These are phyloP conservation scores for Ctenopoma multispine DNA, from an alignment of 2,797 vertebrate species.

Conservation along the genomic window DNA sequence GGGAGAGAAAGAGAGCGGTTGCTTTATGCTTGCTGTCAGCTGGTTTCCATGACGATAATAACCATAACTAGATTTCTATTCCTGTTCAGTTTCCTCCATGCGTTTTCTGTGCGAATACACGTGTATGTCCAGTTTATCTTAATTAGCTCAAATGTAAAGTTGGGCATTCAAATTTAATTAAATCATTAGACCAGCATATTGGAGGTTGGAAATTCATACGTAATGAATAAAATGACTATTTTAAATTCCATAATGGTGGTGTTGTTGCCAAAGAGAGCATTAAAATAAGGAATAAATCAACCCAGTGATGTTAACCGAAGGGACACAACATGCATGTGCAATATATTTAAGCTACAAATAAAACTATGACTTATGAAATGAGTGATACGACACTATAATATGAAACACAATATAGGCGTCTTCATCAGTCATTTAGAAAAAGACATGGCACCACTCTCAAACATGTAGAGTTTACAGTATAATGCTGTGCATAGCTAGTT, in stretches of 20 bases:
- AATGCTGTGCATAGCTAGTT: too few species aligned
- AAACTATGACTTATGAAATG: too few species aligned
- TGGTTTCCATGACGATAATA: constrained; percentile 85
- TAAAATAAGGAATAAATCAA: background rate
- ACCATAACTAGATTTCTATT: constrained; percentile 77
- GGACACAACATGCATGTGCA: too few species aligned
- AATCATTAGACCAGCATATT: constrained; percentile 8
- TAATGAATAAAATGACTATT: constrained; percentile 2
- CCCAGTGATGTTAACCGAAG: too few species aligned
- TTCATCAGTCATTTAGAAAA: too few species aligned
- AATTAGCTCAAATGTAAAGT: constrained; percentile 49
- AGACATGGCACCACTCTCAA: too few species aligned
- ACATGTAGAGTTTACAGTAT: too few species aligned
- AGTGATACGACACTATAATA: too few species aligned
- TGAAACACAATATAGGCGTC: too few species aligned
- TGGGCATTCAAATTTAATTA: constrained; percentile 27
- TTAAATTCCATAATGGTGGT: background rate
- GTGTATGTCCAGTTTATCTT: constrained; percentile 29
- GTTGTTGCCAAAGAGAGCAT: constrained; percentile 5
- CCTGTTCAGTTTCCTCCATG: constrained; percentile 54
- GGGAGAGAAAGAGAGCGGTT: constrained; percentile 27
- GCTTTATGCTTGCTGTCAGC: constrained; percentile 70
- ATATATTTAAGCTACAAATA: too few species aligned
- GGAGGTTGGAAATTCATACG: constrained; percentile 19
- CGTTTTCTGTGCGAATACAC: constrained; percentile 55